These are phyloP conservation scores for Gobio occitaniae DNA, from an alignment of 2,797 vertebrate genomes.

Conservation along the genomic window DNA sequence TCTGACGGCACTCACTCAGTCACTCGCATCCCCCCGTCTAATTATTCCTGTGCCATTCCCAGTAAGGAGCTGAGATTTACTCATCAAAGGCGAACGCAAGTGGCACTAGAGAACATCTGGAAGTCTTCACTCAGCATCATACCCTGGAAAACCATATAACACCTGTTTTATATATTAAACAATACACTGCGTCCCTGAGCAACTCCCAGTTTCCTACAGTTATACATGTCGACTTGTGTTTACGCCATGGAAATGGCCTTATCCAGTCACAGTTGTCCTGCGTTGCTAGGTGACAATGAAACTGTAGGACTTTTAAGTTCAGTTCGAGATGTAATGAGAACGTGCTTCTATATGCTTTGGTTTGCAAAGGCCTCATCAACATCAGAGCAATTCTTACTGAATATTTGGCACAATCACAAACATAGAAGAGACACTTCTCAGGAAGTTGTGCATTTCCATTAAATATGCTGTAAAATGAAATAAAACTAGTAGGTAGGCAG, in stretches of 20 bases:
- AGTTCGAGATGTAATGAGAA: conserved; percentile 25
- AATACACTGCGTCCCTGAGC: conserved; percentile 45
- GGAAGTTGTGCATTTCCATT: neutral
- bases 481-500: too few species aligned
- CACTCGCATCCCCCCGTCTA: conserved; percentile 41
- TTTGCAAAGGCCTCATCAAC: neutral
- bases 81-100: conserved; percentile 58
- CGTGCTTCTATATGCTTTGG: neutral
- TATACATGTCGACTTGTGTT: conserved; percentile 44
- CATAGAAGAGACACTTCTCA: neutral
- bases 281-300: conserved; percentile 38
- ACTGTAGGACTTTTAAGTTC: conserved; percentile 45
- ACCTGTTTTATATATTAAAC: conserved; percentile 65
- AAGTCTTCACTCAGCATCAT: conserved; percentile 63
- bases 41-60: conserved; percentile 58
- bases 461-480: neutral
- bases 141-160: conserved; percentile 56
- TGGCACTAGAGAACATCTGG: conserved; percentile 62
- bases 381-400: neutral
- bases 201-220: conserved; percentile 54
- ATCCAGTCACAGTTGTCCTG: conserved; percentile 45
- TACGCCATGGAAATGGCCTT: conserved; percentile 47
- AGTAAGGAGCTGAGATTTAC: conserved; percentile 51
- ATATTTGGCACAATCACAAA: neutral
- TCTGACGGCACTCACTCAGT: conserved; percentile 44